A percentile compares a stretch with the other conserved stretches of the same genome.
Evolutionary conservation across 1,140 invertebrate species (phyloP).

Genomic region (Zaprionus kolodkinae): DNA sequence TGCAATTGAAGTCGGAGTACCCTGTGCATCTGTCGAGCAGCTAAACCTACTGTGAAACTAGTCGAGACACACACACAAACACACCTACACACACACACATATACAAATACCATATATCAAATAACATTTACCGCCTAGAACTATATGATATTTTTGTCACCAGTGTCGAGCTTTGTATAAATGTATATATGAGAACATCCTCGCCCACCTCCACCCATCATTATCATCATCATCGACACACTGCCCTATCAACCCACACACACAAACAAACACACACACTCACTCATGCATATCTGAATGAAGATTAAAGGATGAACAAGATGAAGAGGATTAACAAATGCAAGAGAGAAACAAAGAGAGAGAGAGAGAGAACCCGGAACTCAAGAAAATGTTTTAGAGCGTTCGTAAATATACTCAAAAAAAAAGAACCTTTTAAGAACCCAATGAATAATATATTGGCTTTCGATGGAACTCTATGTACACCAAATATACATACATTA

Average conservation of each 20-base stretch:
- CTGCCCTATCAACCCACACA: background rate
- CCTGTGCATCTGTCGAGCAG: conserved; percentile 18
- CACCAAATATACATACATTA: conserved; percentile 40
- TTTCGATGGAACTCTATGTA: conserved; percentile 43
- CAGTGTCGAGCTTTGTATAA: conserved; percentile 38
- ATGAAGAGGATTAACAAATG: background rate
- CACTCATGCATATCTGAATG: conserved; percentile 6
- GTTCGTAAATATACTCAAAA: conserved; percentile 34
- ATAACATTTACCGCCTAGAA: conserved; percentile 7
- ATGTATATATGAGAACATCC: conserved; percentile 25
- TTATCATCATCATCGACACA: background rate
- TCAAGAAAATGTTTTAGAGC: conserved; percentile 17
- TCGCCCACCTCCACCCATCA: conserved; percentile 17
- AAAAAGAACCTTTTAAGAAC: background rate
- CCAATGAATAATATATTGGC: conserved; percentile 40
- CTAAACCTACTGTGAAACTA: conserved; percentile 66
- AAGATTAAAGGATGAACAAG: background rate
- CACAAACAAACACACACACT: conserved; percentile 1
- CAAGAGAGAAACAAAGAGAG: too few relatives aligned
- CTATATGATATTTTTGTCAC: conserved; percentile 14
- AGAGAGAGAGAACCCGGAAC: conserved; percentile 18
- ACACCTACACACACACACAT: background rate
- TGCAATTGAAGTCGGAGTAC: too few relatives aligned
- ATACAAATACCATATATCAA: background rate
- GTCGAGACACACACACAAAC: conserved; percentile 41